Evolutionary conservation across 2,797 vertebrate species (phyloP).

Genomic region (Cacajao melanocephalus): DNA sequence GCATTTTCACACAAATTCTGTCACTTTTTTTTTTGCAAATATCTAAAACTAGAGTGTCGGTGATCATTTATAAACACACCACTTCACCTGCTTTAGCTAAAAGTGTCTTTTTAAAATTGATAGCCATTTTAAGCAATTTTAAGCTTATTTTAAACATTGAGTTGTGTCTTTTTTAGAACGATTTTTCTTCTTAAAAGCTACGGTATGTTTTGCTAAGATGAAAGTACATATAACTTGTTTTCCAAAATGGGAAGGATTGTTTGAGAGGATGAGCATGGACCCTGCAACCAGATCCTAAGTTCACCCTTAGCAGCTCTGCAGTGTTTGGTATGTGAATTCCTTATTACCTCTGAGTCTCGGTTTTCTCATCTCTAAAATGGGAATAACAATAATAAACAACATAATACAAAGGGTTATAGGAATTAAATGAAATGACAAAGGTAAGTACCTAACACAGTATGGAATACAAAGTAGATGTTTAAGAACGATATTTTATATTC

Average conservation of each 20-base stretch:
- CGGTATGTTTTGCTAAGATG: not conserved
- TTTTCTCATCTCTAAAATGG: conserved; percentile 40
- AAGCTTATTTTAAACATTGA: conserved; percentile 21
- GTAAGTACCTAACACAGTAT: not conserved
- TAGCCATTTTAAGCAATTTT: conserved; percentile 21
- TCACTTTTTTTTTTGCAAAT: not conserved
- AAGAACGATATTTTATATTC: not conserved
- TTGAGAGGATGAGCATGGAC: not conserved
- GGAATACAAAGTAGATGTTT: not conserved
- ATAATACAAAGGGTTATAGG: not conserved
- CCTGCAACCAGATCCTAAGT: not conserved
- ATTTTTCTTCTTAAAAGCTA: conserved; percentile 44
- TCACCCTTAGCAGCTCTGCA: not conserved
- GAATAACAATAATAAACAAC: not conserved
- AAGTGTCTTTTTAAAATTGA: conserved; percentile 12
- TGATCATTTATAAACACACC: not conserved
- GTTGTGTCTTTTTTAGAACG: not conserved
- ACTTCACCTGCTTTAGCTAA: not conserved
- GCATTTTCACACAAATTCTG: not conserved
- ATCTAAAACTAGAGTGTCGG: not conserved
- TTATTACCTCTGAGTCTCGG: not conserved
- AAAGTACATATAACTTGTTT: conserved; percentile 22
- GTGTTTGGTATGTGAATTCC: not conserved
- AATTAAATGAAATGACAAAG: not conserved
- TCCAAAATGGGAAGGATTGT: not conserved